phyloP scores from a whole-genome alignment of 2,888 invertebrate genomes.

The Deilephila elpenor region DNA sequence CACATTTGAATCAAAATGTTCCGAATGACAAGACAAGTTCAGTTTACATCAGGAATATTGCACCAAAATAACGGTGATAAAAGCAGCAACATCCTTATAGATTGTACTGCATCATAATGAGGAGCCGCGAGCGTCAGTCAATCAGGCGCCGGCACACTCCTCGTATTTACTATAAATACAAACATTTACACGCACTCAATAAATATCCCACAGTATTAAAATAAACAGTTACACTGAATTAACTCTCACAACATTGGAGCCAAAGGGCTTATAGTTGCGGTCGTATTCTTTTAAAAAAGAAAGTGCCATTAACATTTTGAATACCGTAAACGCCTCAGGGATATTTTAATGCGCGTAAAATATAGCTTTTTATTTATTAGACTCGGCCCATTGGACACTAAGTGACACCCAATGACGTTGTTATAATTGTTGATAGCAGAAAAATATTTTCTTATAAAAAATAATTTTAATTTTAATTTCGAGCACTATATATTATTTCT shows the following conservation, averaged over 20 bases:
- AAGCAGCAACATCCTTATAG: constrained; percentile 28
- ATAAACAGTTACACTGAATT: constrained; percentile 4
- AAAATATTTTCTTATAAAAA: constrained; percentile 19
- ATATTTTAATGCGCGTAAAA: neutral
- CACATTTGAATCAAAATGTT: too few species aligned
- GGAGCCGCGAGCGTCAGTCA: constrained; percentile 41
- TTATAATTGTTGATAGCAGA: neutral
- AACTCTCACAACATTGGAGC: constrained; percentile 14
- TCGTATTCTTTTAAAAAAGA: constrained; percentile 9
- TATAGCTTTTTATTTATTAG: neutral
- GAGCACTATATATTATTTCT: constrained; percentile 7
- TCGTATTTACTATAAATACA: constrained; percentile 37
- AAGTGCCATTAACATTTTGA: constrained; percentile 2
- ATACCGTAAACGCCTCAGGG: neutral
- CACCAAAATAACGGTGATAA: neutral
- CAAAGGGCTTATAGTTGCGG: constrained; percentile 5
- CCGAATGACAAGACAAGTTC: neutral
- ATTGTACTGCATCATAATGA: constrained; percentile 33
- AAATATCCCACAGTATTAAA: constrained; percentile 19
- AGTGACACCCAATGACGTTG: constrained; percentile 4
- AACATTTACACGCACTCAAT: constrained; percentile 37
- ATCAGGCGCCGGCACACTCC: constrained; percentile 35
- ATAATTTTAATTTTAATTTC: neutral
- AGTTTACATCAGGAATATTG: neutral
- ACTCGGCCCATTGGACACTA: neutral